Evolutionary conservation across 1,140 invertebrate genomes (phyloP).

Genomic region (Frieseomelitta varia): DNA sequence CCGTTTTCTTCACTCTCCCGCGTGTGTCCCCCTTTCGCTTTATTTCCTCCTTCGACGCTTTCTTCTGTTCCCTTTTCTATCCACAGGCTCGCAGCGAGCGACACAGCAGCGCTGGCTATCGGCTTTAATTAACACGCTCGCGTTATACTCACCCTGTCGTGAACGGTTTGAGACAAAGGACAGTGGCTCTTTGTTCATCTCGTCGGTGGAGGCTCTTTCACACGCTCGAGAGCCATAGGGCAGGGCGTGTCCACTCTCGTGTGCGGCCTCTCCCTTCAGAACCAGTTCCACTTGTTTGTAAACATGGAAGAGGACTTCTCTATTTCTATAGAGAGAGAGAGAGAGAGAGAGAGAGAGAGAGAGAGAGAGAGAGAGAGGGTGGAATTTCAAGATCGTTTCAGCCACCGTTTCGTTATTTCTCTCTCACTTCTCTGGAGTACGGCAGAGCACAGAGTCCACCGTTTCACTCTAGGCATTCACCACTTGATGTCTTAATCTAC

Average conservation of each 20-base stretch:
- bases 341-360: background rate
- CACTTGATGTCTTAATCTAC: conserved; percentile 39
- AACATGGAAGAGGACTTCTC: conserved; percentile 63
- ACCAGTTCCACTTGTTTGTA: conserved; percentile 70
- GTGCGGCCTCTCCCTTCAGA: conserved; percentile 56
- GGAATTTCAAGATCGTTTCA: conserved; percentile 37
- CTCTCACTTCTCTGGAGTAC: background rate
- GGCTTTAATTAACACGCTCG: conserved; percentile 67
- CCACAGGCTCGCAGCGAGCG: background rate
- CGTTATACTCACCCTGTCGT: conserved; percentile 59
- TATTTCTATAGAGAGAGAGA: too few relatives aligned
- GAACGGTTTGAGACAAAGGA: conserved; percentile 65
- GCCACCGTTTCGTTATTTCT: conserved; percentile 59
- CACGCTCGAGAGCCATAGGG: conserved; percentile 56
- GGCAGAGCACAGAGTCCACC: background rate
- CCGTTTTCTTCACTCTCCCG: too few relatives aligned
- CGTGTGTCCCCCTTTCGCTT: background rate
- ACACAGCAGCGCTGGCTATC: conserved; percentile 19
- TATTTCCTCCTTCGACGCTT: background rate
- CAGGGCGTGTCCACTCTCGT: conserved; percentile 63
- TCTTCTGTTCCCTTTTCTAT: background rate
- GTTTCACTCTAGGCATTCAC: background rate
- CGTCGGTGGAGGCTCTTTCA: conserved; percentile 59
- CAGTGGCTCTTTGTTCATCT: conserved; percentile 65
- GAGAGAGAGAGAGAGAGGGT: background rate